phyloP scores from a whole-genome alignment of 35 echinoderm and acorn worm genomes.

The Stichopus chloronotus region DNA sequence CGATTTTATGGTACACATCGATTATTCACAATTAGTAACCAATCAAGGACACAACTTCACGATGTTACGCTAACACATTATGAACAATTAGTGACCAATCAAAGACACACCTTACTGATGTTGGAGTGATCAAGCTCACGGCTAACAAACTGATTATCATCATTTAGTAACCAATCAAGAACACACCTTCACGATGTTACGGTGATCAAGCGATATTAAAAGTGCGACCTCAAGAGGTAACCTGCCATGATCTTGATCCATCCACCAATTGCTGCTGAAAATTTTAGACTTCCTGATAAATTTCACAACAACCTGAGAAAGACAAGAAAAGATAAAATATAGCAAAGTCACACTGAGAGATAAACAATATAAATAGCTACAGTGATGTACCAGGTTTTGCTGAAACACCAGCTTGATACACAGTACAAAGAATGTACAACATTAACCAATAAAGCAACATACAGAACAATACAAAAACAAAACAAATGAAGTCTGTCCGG shows the following conservation, averaged over 20 bases:
- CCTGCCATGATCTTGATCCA: conserved; percentile 64
- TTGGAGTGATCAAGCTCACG: conserved; percentile 80
- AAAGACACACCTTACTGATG: conserved; percentile 83
- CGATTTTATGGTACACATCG: too few relatives aligned
- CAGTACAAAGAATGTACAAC: not conserved
- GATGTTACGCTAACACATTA: conserved; percentile 57
- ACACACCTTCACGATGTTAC: conserved; percentile 94
- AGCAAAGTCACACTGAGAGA: too few relatives aligned
- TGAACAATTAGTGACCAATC: too few relatives aligned
- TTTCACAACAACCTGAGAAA: conserved; percentile 92
- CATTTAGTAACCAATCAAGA: not conserved
- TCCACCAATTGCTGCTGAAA: conserved; percentile 85
- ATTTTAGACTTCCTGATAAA: conserved; percentile 92
- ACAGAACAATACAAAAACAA: not conserved
- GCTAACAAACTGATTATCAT: too few relatives aligned
- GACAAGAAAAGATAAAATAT: not conserved
- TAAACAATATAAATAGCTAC: not conserved
- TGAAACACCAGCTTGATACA: too few relatives aligned
- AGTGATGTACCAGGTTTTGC: not conserved
- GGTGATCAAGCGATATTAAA: conserved; percentile 69
- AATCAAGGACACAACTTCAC: conserved; percentile 72
- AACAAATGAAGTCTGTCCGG: not conserved
- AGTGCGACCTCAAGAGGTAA: conserved; percentile 81
- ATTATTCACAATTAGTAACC: too few relatives aligned
- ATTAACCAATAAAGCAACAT: not conserved